phyloP scores from a whole-genome alignment of 1,140 invertebrate species.

The Drosophila athabasca region DNA sequence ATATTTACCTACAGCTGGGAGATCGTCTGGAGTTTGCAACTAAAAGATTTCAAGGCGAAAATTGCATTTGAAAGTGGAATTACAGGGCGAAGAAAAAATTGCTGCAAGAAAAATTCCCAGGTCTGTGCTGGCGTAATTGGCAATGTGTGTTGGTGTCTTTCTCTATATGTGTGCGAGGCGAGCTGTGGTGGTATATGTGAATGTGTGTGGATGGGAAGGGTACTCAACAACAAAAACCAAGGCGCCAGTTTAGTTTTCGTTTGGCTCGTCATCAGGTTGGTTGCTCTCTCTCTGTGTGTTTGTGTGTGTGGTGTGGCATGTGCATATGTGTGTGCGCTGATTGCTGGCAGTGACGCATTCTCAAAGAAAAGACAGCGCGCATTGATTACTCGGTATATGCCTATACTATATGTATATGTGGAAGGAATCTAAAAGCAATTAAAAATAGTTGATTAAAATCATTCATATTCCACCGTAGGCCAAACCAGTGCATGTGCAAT shows the following conservation, averaged over 20 bases:
- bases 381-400: conserved; percentile 30
- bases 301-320: conserved; percentile 25
- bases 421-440: conserved; percentile 16
- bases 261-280: conserved; percentile 75
- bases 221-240: conserved; percentile 69
- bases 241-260: conserved; percentile 76
- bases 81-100: conserved; percentile 70
- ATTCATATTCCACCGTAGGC: conserved; percentile 17
- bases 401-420: not conserved
- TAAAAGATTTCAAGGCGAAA: conserved; percentile 57
- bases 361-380: conserved; percentile 47
- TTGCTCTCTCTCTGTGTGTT: conserved; percentile 39
- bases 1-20: conserved; percentile 49
- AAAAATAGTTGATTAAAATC: conserved; percentile 36
- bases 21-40: conserved; percentile 47
- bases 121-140: conserved; percentile 68
- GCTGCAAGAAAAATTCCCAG: conserved; percentile 59
- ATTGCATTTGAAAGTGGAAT: conserved; percentile 71
- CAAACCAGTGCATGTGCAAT: conserved; percentile 40
- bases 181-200: conserved; percentile 17
- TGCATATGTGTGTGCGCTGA: conserved; percentile 38
- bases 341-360: conserved; percentile 70
- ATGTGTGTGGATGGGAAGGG: conserved; percentile 52
- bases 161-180: conserved; percentile 31
- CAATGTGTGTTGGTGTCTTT: conserved; percentile 26